Conservation (phyloP, 2,888 invertebrate genomes). For the Amphipoea oculea region DNA sequence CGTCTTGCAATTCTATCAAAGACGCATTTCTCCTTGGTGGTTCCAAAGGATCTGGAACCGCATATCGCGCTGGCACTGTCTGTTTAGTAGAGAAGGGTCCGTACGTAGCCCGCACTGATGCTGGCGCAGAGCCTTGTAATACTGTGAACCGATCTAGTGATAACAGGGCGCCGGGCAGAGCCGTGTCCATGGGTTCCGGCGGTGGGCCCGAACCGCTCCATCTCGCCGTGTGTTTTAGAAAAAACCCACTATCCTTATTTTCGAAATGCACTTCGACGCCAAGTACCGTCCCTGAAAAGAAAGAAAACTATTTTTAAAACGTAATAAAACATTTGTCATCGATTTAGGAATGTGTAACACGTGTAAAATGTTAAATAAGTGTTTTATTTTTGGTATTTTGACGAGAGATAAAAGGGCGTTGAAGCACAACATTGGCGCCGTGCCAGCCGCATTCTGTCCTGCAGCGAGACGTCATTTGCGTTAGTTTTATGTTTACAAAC, state of each 20-base stretch:
- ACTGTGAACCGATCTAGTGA: conserved; percentile 97
- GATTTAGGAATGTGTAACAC: conserved; percentile 73
- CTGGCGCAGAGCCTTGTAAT: conserved; percentile 97
- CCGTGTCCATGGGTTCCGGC: conserved; percentile 86
- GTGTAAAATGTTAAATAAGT: conserved; percentile 81
- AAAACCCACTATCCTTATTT: conserved; percentile 97
- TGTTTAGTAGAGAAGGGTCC: conserved; percentile 99
- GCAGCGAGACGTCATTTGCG: conserved; percentile 75
- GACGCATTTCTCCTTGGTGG: conserved; percentile 91
- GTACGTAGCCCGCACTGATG: conserved; percentile 97
- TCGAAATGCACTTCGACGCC: conserved; percentile 97
- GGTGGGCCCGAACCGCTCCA: conserved; percentile 91
- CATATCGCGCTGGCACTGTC: conserved; percentile 97
- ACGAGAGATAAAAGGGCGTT: conserved; percentile 83
- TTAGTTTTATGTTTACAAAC: conserved; percentile 82
- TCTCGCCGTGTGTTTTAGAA: conserved; percentile 95
- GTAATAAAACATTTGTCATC: conserved; percentile 71
- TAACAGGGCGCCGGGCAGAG: conserved; percentile 92
- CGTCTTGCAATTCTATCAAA: conserved; percentile 90
- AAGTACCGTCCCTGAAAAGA: conserved; percentile 92
- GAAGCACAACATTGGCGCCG: conserved; percentile 80
- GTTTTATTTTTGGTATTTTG: conserved; percentile 81
- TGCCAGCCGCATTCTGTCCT: conserved; percentile 82
- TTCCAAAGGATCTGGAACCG: conserved; percentile 96
- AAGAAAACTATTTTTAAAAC: conserved; percentile 71